A percentile compares a stretch with the other conserved stretches of the same genome.
phyloP scores from a whole-genome alignment of 2,888 invertebrate genomes.

The Nemotelus nigrinus region DNA sequence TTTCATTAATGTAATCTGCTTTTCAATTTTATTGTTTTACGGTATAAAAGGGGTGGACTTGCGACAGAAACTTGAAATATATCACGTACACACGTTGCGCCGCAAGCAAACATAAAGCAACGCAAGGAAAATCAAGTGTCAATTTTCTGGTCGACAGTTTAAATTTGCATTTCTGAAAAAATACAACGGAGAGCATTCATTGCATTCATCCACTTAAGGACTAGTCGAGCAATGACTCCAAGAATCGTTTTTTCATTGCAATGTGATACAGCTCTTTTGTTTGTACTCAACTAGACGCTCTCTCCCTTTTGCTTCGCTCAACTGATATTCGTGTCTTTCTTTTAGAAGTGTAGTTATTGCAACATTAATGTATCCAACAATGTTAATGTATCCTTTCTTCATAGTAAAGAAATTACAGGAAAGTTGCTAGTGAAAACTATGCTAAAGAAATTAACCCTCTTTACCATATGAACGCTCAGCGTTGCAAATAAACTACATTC shows the following conservation, averaged over 20 bases:
- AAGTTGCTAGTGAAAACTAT: too few species aligned
- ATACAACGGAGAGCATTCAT: slow-evolving; percentile 25
- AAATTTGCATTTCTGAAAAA: slow-evolving; percentile 27
- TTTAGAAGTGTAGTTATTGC: not conserved
- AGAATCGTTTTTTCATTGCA: not conserved
- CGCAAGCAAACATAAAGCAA: not conserved
- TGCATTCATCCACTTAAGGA: slow-evolving; percentile 41
- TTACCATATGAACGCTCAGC: too few species aligned
- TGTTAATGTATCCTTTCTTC: too few species aligned
- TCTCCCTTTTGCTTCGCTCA: too few species aligned
- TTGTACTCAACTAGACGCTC: too few species aligned
- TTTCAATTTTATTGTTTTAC: slow-evolving; percentile 30
- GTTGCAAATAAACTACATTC: too few species aligned
- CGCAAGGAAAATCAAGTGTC: slow-evolving; percentile 22
- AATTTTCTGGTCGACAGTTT: slow-evolving; percentile 28
- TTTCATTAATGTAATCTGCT: slow-evolving; percentile 13
- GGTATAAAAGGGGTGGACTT: slow-evolving; percentile 27
- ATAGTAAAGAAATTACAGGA: too few species aligned
- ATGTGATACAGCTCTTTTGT: too few species aligned
- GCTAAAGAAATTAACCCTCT: too few species aligned
- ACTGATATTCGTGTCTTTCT: too few species aligned
- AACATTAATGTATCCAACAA: slow-evolving; percentile 28
- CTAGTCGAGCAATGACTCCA: slow-evolving; percentile 32
- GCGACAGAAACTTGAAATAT: slow-evolving; percentile 40
- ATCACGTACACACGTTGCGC: slow-evolving; percentile 36